Base-by-base conservation (phyloP, 2,113 vertebrate species). In the Ornithorhynchus anatinus region DNA sequence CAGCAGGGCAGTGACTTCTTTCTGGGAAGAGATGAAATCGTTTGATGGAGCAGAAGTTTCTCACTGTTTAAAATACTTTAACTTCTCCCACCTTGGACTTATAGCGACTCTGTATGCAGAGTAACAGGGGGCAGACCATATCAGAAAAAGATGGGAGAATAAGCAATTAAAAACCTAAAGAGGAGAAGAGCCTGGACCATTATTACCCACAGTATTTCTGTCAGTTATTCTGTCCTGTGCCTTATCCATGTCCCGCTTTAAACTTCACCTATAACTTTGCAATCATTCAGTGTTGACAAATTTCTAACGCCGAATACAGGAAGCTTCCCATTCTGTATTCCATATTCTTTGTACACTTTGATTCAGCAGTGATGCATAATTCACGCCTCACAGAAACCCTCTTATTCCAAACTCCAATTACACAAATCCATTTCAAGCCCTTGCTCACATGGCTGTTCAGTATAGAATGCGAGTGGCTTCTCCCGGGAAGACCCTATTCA, bases 1-100 rank as follows among this genome's bases (percentile, higher is more conserved):
- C 16, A 61, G 9, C 10, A 25, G n/a, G n/a, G 45, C 31, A 72
- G 65, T 33, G 27, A 19, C 42, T 48, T 32, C 37, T 22, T 71
- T 69, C 35, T 12, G 43, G 69, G n/a, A 17, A 60, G 65, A 70
- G 31, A 59, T 45, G 43, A 70, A 67, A 32, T 19, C 52, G 53
- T 72, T 51, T 51, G 31, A 70, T 62, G 45, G n/a, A 1, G 23
- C 14, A 15, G 16, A 7, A 17, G 6, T 75, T 72, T 31, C 23
- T 52, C 65, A 56, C 19, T 64, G 3, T 40, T 79, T 47, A 56
- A 22, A 58, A 38, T 47, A n/a, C 15, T 36, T 71, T 44, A 79
- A 25, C 19, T 22, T 75, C 42, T 69, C 40, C 16, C 14, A 63
- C 37, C 66, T 64, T 63, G 10, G 66, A 33, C 77, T 69, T 62